Evolutionary conservation across 2,888 invertebrate genomes (phyloP).

Genomic region (Spilosoma lubricipeda): DNA sequence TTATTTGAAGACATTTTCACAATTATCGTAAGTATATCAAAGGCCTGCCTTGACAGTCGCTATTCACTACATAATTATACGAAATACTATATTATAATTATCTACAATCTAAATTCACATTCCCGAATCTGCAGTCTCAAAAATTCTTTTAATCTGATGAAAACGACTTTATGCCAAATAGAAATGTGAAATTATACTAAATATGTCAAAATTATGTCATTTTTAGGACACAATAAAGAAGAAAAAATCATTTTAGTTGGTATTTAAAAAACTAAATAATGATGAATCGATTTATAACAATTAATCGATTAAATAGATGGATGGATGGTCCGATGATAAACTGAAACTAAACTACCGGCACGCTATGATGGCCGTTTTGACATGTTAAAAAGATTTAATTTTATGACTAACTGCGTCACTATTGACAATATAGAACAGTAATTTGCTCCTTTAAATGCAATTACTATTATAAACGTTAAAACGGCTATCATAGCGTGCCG

Average conservation of each 20-base stretch:
- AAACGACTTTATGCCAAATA: background rate
- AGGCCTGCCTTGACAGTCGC: slow-evolving; percentile 7
- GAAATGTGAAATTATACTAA: background rate
- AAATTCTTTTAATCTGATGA: background rate
- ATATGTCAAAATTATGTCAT: background rate
- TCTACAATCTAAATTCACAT: slow-evolving; percentile 14
- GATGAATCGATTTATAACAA: background rate
- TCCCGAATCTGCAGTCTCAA: slow-evolving; percentile 15
- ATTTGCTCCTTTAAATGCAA: too few relatives aligned
- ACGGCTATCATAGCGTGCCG: too few relatives aligned
- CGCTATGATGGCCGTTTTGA: too few relatives aligned
- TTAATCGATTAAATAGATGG: background rate
- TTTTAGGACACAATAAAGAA: background rate
- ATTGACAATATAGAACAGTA: too few relatives aligned
- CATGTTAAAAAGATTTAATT: too few relatives aligned
- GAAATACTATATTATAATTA: background rate
- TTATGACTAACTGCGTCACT: too few relatives aligned
- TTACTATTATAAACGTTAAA: too few relatives aligned
- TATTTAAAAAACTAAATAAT: background rate
- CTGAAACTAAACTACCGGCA: too few relatives aligned
- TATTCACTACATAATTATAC: slow-evolving; percentile 26
- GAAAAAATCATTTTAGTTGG: background rate
- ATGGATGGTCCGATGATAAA: background rate
- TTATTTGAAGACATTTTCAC: background rate
- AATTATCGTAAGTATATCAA: background rate